Base-by-base conservation (phyloP, 2,113 vertebrate species). In the Podarcis muralis region DNA sequence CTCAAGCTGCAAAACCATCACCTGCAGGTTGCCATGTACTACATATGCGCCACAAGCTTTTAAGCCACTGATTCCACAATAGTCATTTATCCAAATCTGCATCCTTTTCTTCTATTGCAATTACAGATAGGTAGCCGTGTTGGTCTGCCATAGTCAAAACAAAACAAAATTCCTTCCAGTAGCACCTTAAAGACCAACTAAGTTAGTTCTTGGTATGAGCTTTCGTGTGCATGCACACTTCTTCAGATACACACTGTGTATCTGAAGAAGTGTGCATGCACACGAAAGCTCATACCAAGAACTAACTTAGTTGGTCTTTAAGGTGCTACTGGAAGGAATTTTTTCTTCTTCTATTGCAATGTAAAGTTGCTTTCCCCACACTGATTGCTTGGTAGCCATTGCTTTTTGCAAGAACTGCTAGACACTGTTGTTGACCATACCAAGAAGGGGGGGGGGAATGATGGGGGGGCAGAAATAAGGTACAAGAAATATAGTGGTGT, bases 1-100 rank as follows among this genome's bases (percentile, higher is more conserved):
- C n/a, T 78, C 23, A 92, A 86, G 93, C 79, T 6, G 9, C 43
- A 35, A 69, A 85, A 18, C 15, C 88, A 90, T 20, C 78, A 83
- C 27, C 43, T 78, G 32, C 22, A 25, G 48, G 11, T 32, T 89
- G 83, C 16, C 2, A n/a, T 62, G 66, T 62, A 35, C 59, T 16
- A 25, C 20, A 82, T 65, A 65, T 40, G 35, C 4, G 78, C 75
- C 32, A 62, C 57, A 66, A 72, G 72, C 30, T 40, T 15, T 65
- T 37, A 59, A 40, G 30, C 25, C 37, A 82, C 53, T 66, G 40
- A 66, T n/a, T 27, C 30, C 40, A 62, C 57, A 35, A 23, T 27
- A 37, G 72, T 69, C 18, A 6, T 62, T 32, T 12, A 53, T 53
- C 48, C 48, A 53, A 53, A 53, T 53, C 48, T 53, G 23, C 18